Conservation (phyloP, 1,140 invertebrate genomes). For the Drosophila pseudoobscura region DNA sequence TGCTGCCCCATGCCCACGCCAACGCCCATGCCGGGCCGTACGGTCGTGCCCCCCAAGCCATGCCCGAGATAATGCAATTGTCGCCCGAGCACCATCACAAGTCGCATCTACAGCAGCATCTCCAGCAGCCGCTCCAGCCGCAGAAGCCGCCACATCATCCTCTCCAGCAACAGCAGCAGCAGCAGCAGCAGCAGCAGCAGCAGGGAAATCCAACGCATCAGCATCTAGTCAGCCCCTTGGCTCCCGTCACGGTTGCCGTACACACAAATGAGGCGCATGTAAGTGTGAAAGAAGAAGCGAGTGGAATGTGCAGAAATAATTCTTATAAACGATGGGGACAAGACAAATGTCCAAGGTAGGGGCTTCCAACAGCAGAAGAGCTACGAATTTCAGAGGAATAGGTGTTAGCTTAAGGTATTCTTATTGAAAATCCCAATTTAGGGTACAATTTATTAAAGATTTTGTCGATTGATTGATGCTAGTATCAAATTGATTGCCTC, state of each 20-base stretch:
- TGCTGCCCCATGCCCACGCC: conserved; percentile 32
- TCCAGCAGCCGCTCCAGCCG: conserved; percentile 40
- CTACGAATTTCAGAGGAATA: too few relatives aligned
- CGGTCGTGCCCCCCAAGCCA: conserved; percentile 70
- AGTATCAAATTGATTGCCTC: too few relatives aligned
- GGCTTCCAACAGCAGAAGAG: too few relatives aligned
- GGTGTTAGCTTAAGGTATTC: too few relatives aligned
- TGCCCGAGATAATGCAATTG: conserved; percentile 79
- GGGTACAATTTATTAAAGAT: too few relatives aligned
- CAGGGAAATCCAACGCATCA: conserved; percentile 39
- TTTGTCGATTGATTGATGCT: too few relatives aligned
- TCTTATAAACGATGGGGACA: too few relatives aligned
- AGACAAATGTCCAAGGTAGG: too few relatives aligned
- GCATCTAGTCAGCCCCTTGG: conserved; percentile 79
- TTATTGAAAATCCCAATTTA: too few relatives aligned
- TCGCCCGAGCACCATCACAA: conserved; percentile 66
- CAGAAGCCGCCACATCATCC: conserved; percentile 39
- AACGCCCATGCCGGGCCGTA: conserved; percentile 29
- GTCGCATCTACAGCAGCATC: conserved; percentile 36
- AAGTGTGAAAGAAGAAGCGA: conserved; percentile 50
- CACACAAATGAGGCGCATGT: conserved; percentile 84
- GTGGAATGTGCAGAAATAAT: background rate
- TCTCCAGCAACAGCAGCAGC: conserved; percentile 42
- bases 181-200: conserved; percentile 18
- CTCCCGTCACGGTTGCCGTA: conserved; percentile 83